A percentile compares a stretch with the other conserved stretches of the same genome.
Evolutionary conservation across 2,797 vertebrate species (phyloP).

Genomic region (Tarsius wallacei): DNA sequence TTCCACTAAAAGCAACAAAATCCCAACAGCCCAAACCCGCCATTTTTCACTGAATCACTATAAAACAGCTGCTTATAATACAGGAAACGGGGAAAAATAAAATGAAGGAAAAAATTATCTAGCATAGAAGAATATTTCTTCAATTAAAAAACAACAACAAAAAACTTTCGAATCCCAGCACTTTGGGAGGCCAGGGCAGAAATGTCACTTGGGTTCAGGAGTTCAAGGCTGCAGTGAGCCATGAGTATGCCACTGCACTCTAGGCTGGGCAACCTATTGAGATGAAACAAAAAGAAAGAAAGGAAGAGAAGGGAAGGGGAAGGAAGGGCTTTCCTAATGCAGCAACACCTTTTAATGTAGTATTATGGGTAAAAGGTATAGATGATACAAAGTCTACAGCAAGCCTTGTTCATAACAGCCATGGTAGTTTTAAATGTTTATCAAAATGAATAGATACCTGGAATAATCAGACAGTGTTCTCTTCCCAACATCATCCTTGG

Average conservation of each 20-base stretch:
- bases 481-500: background rate
- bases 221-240: too few relatives aligned
- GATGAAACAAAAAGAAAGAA: too few relatives aligned
- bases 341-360: slow-evolving; percentile 36
- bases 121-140: slow-evolving; percentile 22
- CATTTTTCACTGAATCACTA: slow-evolving; percentile 44
- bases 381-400: background rate
- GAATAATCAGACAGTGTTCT: slow-evolving; percentile 45
- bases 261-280: too few relatives aligned
- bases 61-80: slow-evolving; percentile 32
- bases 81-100: slow-evolving; percentile 32
- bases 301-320: too few relatives aligned
- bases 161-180: too few relatives aligned
- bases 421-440: background rate
- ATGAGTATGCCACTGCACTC: too few relatives aligned
- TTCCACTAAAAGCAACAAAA: slow-evolving; percentile 16
- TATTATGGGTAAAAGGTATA: background rate
- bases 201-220: too few relatives aligned
- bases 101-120: background rate
- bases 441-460: slow-evolving; percentile 28
- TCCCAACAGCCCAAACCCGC: background rate
- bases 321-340: slow-evolving; percentile 6
- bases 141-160: background rate
- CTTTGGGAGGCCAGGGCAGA: too few relatives aligned
- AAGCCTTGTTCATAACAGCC: slow-evolving; percentile 25